phyloP scores from a whole-genome alignment of 2,797 vertebrate species.

The Salmo trutta region DNA sequence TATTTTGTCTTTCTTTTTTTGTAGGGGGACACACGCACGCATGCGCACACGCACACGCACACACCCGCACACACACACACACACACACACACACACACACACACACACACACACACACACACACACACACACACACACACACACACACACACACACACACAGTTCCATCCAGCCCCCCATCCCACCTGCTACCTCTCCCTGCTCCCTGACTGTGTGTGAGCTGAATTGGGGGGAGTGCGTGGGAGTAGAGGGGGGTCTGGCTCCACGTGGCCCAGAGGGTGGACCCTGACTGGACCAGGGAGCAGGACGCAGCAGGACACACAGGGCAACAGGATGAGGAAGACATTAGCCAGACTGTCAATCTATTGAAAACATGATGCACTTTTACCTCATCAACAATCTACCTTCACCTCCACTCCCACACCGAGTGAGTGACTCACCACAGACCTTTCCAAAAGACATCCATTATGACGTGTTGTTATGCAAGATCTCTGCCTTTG shows the following conservation, averaged over 20 bases:
- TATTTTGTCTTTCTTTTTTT: no score
- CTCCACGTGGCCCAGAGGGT: slow-evolving; percentile 30
- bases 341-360: slow-evolving; percentile 71
- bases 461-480: background rate
- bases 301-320: slow-evolving; percentile 45
- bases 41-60: no score
- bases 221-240: background rate
- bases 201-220: background rate
- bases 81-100: no score
- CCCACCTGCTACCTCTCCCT: slow-evolving; percentile 5
- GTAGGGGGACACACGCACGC: no score
- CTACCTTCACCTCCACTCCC: background rate
- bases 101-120: no score
- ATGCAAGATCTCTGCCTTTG: background rate
- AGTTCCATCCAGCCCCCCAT: background rate
- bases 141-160: no score
- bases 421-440: background rate
- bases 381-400: slow-evolving; percentile 72
- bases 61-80: no score
- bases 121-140: no score
- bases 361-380: slow-evolving; percentile 71
- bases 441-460: background rate
- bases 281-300: slow-evolving; percentile 46
- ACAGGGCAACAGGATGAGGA: slow-evolving; percentile 75
- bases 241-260: background rate